Base-by-base conservation (phyloP, 1,140 invertebrate species). In the Pseudomyrmex gracilis region DNA sequence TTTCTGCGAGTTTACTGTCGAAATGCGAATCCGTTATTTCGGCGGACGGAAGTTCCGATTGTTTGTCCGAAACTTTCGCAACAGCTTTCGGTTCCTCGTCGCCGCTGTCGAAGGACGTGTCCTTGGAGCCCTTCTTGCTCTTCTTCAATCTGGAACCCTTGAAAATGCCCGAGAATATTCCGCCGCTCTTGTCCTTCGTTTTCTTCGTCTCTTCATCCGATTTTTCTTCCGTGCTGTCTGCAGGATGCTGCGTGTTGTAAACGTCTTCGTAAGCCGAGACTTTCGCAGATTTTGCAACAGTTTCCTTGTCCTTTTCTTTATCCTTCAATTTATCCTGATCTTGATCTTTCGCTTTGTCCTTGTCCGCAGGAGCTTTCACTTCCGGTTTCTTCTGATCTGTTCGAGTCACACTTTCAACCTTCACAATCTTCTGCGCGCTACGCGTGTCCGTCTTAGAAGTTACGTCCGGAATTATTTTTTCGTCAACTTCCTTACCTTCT, bases 81-180 rank as follows among this genome's bases (percentile, higher is more conserved):
- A 49, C 2, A 0, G 24, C 10, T 82, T 87, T 93, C 0, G 84
- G 34, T 45, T 93, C 92, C 10, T 93, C 91, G 43, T 93, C 92
- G 0, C 87, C 90, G 45, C 91, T 92, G 13, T 93, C 92, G 17
- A 92, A 90, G 0, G 92, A 93, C 4, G 85, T 74, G 0, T 94
- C 91, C 47, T 92, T 93, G 1, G 92, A 94, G 34, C 93, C 92
- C 58, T 92, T 93, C 0, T 91, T 92, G 22, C 92, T 91, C 1
- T 91, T 94, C 77, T 91, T 94, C 7, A 90, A 53, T 74, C 94
- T 94, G 0, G 93, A 90, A 24, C 88, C 87, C 73, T 94, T 94
- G 53, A 94, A 94, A 34, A 94, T 93, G 0, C 92, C 92, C 0
- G 93, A 92, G 24, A 94, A 92, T 64, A 93, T 90, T 8, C 90